Evolutionary conservation across 1,140 invertebrate genomes (phyloP).

Genomic region (Littorina saxatilis): DNA sequence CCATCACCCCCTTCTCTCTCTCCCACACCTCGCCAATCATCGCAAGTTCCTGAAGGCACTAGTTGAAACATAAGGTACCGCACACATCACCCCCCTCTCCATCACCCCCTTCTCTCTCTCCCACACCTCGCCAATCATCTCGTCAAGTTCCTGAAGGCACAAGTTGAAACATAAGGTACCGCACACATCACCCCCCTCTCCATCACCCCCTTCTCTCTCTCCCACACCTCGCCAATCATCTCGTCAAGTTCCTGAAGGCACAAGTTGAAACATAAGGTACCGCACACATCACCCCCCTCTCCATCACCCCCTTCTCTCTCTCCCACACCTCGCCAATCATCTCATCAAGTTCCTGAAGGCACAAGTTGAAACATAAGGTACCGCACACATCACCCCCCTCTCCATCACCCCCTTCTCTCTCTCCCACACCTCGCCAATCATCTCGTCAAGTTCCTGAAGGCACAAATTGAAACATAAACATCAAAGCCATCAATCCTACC

Average conservation of each 20-base stretch:
- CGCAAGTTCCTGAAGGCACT: slow-evolving; percentile 69
- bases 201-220: slow-evolving; percentile 70
- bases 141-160: slow-evolving; percentile 69
- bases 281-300: no score
- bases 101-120: slow-evolving; percentile 71
- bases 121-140: slow-evolving; percentile 76
- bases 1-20: slow-evolving; percentile 71
- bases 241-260: slow-evolving; percentile 69
- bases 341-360: slow-evolving; percentile 70
- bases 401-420: slow-evolving; percentile 71
- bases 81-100: no score
- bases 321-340: slow-evolving; percentile 76
- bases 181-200: no score
- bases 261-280: slow-evolving; percentile 9
- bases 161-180: slow-evolving; percentile 13
- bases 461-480: slow-evolving; percentile 12
- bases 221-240: slow-evolving; percentile 76
- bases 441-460: slow-evolving; percentile 72
- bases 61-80: background rate
- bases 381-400: no score
- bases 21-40: slow-evolving; percentile 76
- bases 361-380: slow-evolving; percentile 10
- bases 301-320: slow-evolving; percentile 71
- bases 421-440: slow-evolving; percentile 75
- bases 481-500: slow-evolving; percentile 49